These are phyloP conservation scores for Andrena chrysosceles DNA, from an alignment of 2,888 invertebrate genomes.

Conservation along the genomic window DNA sequence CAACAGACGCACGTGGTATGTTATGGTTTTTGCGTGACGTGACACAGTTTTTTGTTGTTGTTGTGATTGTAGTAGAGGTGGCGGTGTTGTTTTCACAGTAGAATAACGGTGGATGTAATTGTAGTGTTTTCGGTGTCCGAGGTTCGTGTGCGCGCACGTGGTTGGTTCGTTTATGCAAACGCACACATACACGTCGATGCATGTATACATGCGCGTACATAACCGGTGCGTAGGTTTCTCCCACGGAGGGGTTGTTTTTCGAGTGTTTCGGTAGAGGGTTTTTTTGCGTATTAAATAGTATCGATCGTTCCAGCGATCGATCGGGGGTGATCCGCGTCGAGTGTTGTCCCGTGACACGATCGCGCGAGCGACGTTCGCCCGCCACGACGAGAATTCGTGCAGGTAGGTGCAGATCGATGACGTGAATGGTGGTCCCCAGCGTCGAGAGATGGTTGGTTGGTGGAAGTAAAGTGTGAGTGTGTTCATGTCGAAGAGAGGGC, in stretches of 20 bases:
- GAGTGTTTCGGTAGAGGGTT: slow-evolving; percentile 42
- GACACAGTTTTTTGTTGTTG: slow-evolving; percentile 64
- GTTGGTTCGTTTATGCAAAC: neutral
- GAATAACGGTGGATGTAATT: slow-evolving; percentile 18
- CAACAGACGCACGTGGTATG: slow-evolving; percentile 83
- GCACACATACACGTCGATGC: slow-evolving; percentile 5
- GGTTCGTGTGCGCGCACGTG: slow-evolving; percentile 25
- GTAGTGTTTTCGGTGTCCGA: slow-evolving; percentile 24
- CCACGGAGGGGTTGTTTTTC: slow-evolving; percentile 36
- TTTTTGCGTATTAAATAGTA: slow-evolving; percentile 46
- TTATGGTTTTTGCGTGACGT: slow-evolving; percentile 77
- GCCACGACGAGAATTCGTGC: slow-evolving; percentile 73
- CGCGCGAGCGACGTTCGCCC: slow-evolving; percentile 67
- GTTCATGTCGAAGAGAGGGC: slow-evolving; percentile 79
- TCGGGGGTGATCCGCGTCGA: slow-evolving; percentile 72
- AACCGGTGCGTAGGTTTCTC: neutral
- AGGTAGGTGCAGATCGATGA: slow-evolving; percentile 79
- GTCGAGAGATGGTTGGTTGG: slow-evolving; percentile 79
- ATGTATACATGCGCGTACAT: slow-evolving; percentile 21
- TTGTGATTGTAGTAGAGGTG: slow-evolving; percentile 32
- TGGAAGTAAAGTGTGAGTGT: slow-evolving; percentile 79
- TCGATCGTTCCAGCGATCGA: slow-evolving; percentile 79
- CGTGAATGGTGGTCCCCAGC: slow-evolving; percentile 80
- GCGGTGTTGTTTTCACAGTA: slow-evolving; percentile 22
- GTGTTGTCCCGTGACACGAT: slow-evolving; percentile 71